Evolutionary conservation across 2,888 invertebrate species (phyloP), one percentile per base, ranked within the genome.

Genomic region (Acrocera orbiculus): DNA sequence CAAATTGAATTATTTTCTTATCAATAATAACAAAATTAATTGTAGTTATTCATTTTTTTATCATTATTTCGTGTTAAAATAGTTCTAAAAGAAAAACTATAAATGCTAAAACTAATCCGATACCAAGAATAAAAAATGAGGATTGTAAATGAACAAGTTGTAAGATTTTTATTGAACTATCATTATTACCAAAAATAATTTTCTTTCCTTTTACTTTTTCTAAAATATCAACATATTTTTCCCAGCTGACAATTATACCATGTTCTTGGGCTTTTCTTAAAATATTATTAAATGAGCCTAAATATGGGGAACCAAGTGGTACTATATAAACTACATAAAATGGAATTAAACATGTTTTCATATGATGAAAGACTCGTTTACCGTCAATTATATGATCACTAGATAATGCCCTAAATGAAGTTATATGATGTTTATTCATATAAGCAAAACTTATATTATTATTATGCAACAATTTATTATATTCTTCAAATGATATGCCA

Each of bases 241-340:
- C 15, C 59, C 59, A 59, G 38, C 61, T 56, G 3, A 58, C 50
- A 5, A 64, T 46, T 24, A 70, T 63, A 0, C 71, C 71, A 16
- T 53, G 63, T 51, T 70, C 65, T 33, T 62, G 59, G 1, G 67
- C 47, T 34, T 58, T 56, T 13, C 58, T 51, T 3, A 70, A 47
- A 1, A 70, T 52, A 10, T 51, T 52, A 39, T 69, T 58, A 4
- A 71, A 30, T 33, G 57, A 60, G 7, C 56, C 58, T 30, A 67
- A 48, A 46, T 67, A 70, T 1, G 70, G 69, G 19, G 70, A 69
- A 2, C 71, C 71, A 40, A 67, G 66, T n/a, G 63, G 61, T 8
- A 68, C 51, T 2, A 66, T 65, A 38, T 67, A 70, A 0, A 68
- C 69, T 1, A 66, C 62, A 13, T 62, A 61, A 46, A 67, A 67